Conservation (phyloP, 2,113 vertebrate species). For the Globicephala melas region DNA sequence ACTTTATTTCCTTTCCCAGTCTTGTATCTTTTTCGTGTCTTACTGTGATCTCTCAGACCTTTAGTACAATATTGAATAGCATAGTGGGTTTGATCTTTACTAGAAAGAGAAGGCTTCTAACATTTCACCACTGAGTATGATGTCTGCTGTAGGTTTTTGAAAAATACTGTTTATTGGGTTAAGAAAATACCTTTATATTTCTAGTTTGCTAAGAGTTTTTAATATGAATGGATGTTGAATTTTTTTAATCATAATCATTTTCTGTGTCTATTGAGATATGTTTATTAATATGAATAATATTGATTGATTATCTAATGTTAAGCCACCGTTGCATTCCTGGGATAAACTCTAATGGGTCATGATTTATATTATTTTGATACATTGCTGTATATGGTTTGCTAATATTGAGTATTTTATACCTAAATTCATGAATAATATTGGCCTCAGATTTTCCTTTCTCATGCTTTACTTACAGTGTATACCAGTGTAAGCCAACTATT, state of each 20-base stretch:
- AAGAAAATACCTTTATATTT: constrained; percentile 3
- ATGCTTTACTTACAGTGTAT: not conserved
- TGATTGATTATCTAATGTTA: not conserved
- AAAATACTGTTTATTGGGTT: not conserved
- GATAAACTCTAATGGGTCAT: not conserved
- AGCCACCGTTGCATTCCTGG: constrained; percentile 22
- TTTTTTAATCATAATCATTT: not conserved
- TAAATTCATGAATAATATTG: not conserved
- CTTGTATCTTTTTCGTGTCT: not conserved
- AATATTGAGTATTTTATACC: not conserved
- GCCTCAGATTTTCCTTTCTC: not conserved
- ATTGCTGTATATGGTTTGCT: not conserved
- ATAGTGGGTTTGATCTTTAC: not conserved
- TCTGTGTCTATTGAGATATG: not conserved
- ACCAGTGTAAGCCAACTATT: not conserved
- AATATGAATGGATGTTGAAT: not conserved
- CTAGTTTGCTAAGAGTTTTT: not conserved
- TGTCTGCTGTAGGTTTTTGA: not conserved
- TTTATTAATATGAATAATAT: not conserved
- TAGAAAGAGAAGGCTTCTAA: not conserved
- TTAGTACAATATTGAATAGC: not conserved
- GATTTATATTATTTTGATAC: not conserved
- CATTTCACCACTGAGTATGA: not conserved
- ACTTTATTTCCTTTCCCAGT: not conserved
- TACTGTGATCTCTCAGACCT: not conserved